These are phyloP conservation scores for Chrysogorgia sp. DNA, from an alignment of 92 coral and sea anemone species.

Conservation along the genomic window DNA sequence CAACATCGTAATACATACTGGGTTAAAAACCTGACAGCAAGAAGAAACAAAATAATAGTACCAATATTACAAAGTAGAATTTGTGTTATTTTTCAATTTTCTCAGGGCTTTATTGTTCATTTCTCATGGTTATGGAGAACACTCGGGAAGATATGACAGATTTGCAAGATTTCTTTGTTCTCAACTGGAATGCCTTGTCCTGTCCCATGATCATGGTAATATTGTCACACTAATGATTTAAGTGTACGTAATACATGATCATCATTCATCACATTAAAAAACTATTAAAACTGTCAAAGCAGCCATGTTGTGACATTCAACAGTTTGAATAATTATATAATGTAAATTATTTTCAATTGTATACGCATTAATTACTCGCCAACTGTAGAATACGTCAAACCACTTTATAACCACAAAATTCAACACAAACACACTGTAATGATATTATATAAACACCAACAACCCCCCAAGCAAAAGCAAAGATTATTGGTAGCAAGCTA, in stretches of 20 bases:
- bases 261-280: neutral
- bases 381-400: too few relatives aligned
- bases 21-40: neutral
- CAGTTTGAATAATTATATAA: too few relatives aligned
- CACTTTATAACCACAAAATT: too few relatives aligned
- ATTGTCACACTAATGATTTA: neutral
- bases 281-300: too few relatives aligned
- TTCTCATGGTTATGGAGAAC: constrained; percentile 89
- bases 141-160: constrained; percentile 72
- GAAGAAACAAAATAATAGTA: neutral
- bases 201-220: constrained; percentile 92
- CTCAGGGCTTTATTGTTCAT: constrained; percentile 80
- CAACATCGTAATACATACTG: too few relatives aligned
- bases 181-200: constrained; percentile 71
- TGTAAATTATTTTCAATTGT: too few relatives aligned
- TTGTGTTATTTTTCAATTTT: neutral
- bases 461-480: too few relatives aligned
- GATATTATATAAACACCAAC: too few relatives aligned
- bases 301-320: too few relatives aligned
- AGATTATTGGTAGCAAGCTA: too few relatives aligned
- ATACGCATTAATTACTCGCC: too few relatives aligned
- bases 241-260: neutral
- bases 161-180: constrained; percentile 70
- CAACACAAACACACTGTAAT: too few relatives aligned
- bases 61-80: neutral